Percentiles rank a stretch among this genome's conserved stretches.
Conservation (phyloP, 2,113 vertebrate genomes). For the Todiramphus saurophagus region DNA sequence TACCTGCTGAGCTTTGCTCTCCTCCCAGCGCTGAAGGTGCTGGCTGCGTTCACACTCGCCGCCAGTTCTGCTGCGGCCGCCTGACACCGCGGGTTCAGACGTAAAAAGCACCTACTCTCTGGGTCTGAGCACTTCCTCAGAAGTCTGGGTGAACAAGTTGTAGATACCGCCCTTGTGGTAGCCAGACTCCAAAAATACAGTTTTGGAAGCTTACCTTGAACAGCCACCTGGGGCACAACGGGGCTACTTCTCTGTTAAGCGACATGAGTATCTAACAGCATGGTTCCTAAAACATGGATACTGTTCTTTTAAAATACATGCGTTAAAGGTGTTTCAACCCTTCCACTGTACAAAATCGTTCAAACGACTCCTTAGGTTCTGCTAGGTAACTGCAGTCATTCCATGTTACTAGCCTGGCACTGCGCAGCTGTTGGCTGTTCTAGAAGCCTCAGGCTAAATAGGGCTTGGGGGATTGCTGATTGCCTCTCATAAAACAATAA, state of each 20-base stretch:
- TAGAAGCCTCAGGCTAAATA: neutral
- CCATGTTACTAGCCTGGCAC: fast-evolving
- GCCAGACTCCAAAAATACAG: neutral
- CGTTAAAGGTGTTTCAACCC: neutral
- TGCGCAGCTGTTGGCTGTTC: neutral
- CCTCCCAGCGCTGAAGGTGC: fast-evolving
- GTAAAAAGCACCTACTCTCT: fast-evolving
- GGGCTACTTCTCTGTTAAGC: neutral
- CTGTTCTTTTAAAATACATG: fast-evolving
- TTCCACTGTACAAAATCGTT: neutral
- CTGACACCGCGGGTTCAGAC: fast-evolving
- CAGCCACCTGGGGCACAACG: neutral
- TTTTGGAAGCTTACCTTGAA: neutral
- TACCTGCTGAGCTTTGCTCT: fast-evolving
- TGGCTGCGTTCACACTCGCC: fast-evolving
- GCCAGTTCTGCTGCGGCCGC: fast-evolving
- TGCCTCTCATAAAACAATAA: neutral
- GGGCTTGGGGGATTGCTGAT: neutral
- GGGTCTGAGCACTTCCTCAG: fast-evolving
- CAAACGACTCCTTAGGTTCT: neutral
- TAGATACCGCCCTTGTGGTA: fast-evolving
- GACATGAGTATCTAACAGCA: neutral
- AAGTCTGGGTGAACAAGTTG: fast-evolving
- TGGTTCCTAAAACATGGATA: neutral
- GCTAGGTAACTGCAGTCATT: neutral